A percentile compares a stretch with the other conserved stretches of the same genome.
phyloP scores from a whole-genome alignment of 2,113 vertebrate genomes.

The Geothlypis trichas region DNA sequence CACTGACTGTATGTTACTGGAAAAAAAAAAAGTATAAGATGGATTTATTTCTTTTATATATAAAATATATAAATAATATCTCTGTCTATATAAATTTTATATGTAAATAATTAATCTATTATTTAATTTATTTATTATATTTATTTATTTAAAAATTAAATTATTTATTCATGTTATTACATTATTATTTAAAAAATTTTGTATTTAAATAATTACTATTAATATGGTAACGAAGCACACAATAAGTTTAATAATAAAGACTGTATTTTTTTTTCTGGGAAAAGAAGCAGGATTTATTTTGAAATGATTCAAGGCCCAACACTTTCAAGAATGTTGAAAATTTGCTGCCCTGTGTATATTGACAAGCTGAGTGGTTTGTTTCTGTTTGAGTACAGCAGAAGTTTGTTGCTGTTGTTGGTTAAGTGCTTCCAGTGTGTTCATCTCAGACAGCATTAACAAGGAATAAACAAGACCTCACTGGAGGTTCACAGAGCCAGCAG shows the following conservation, averaged over 20 bases:
- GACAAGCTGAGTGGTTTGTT: not conserved
- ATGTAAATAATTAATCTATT: too few species aligned
- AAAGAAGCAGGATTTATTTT: not conserved
- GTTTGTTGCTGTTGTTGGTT: conserved; percentile 1
- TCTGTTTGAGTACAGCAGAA: not conserved
- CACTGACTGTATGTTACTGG: not conserved
- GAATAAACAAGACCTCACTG: conserved; percentile 26
- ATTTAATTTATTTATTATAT: too few species aligned
- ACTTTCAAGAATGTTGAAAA: not conserved
- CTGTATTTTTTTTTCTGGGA: not conserved
- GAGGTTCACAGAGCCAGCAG: not conserved
- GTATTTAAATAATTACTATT: not conserved
- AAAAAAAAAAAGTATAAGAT: not conserved
- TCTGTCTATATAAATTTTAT: too few species aligned
- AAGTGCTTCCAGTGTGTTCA: conserved; percentile 13
- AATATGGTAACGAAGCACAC: not conserved
- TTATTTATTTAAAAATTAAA: too few species aligned
- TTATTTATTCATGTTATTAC: too few species aligned
- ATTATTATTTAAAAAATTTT: too few species aligned
- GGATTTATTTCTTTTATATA: not conserved
- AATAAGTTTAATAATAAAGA: not conserved
- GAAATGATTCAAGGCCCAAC: not conserved
- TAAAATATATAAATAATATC: not conserved
- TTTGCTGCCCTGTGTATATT: not conserved
- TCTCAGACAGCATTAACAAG: not conserved